Conservation (phyloP, 2,797 vertebrate species). For the Cygnus olor region DNA sequence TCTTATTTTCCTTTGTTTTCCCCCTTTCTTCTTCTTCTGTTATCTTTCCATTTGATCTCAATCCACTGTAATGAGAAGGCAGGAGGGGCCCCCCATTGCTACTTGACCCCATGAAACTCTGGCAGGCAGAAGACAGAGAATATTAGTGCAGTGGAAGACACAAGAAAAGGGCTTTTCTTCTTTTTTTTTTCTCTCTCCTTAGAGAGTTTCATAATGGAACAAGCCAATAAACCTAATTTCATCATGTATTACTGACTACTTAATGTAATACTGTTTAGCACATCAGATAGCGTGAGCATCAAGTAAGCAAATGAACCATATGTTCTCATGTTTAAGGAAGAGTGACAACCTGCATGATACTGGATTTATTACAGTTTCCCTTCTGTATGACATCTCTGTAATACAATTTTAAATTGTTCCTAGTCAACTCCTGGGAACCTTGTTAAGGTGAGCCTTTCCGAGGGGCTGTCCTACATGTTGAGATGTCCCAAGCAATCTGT, state of each 20-base stretch:
- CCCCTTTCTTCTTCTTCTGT: background rate
- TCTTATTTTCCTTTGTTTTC: background rate
- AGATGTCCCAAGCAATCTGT: slow-evolving; percentile 48
- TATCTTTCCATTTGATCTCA: background rate
- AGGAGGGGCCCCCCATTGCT: background rate
- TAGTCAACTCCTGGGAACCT: background rate
- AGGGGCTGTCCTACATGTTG: slow-evolving; percentile 1
- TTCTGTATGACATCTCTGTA: slow-evolving; percentile 13
- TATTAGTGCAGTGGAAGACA: background rate
- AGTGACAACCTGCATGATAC: slow-evolving; percentile 44
- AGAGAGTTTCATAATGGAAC: slow-evolving; percentile 9
- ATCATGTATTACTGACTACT: slow-evolving; percentile 28
- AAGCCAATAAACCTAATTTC: slow-evolving; percentile 63
- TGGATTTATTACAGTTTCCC: slow-evolving; percentile 45
- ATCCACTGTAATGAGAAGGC: background rate
- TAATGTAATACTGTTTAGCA: slow-evolving; percentile 57
- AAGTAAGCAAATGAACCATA: slow-evolving; percentile 63
- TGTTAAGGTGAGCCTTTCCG: slow-evolving; percentile 39
- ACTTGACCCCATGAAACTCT: background rate
- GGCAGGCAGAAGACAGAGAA: background rate
- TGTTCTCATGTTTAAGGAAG: slow-evolving; percentile 53
- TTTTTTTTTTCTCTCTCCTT: background rate
- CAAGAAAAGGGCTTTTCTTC: background rate
- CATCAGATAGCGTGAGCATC: slow-evolving; percentile 42
- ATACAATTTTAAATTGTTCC: slow-evolving; percentile 47